Conservation (phyloP, 1,140 invertebrate species). For the Aphelinus atriplicis region DNA sequence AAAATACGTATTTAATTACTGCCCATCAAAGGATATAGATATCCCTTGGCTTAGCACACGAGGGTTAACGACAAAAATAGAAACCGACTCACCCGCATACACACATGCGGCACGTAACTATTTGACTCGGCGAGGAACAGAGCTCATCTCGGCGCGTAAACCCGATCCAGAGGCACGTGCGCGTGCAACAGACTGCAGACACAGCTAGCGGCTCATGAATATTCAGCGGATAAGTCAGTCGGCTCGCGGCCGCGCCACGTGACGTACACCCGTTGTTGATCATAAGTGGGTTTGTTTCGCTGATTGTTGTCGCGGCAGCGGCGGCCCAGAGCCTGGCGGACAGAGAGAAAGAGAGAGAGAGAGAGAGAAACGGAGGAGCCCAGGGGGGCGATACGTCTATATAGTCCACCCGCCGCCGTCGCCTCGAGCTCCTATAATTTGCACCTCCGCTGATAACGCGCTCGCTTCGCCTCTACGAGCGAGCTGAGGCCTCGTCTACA, state of each 20-base stretch:
- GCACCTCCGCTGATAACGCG: conserved; percentile 12
- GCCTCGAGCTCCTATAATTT: conserved; percentile 16
- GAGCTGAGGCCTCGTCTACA: no score
- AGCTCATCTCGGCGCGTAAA: neutral
- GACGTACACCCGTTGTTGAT: conserved; percentile 60
- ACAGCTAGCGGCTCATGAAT: conserved; percentile 53
- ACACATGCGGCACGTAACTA: no score
- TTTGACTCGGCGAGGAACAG: no score
- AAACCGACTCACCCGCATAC: no score
- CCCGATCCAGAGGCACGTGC: neutral
- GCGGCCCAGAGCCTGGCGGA: neutral
- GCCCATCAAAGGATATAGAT: neutral
- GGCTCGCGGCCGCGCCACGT: conserved; percentile 49
- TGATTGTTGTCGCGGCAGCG: conserved; percentile 56
- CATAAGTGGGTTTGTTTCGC: conserved; percentile 62
- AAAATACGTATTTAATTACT: neutral
- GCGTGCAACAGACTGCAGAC: no score
- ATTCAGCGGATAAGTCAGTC: conserved; percentile 58
- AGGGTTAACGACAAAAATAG: no score
- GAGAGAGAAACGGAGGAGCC: conserved; percentile 31
- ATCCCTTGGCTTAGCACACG: neutral
- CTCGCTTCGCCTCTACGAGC: no score
- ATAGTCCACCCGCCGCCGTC: neutral
- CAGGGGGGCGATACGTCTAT: conserved; percentile 35
- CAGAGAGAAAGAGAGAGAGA: neutral